Evolutionary conservation across 64 coral and sea anemone genomes (phyloP).

Genomic region (Astreopora myriophthalma): DNA sequence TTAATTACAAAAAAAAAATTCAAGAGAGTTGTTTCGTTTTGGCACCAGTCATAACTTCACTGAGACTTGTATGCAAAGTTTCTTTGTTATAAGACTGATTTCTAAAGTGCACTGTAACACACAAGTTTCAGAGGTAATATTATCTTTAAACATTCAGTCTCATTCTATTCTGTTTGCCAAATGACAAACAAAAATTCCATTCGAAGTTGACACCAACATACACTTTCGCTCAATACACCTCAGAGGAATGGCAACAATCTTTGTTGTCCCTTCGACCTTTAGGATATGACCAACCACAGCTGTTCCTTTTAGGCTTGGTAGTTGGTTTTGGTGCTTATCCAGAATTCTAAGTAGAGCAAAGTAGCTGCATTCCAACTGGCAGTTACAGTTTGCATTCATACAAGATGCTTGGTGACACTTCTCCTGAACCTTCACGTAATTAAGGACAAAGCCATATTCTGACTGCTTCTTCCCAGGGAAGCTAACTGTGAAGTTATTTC

Average conservation of each 20-base stretch:
- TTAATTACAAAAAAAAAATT: conserved; percentile 9
- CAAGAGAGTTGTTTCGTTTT: conserved; percentile 9
- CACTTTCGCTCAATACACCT: conserved; percentile 50
- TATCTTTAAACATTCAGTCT: conserved; percentile 35
- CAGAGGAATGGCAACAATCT: conserved; percentile 52
- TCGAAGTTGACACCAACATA: conserved; percentile 47
- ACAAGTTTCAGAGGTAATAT: conserved; percentile 1
- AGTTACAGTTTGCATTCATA: neutral
- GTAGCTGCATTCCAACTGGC: conserved; percentile 47
- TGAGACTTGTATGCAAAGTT: neutral
- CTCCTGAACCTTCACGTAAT: conserved; percentile 17
- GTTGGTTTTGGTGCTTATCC: conserved; percentile 27
- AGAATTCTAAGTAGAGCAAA: conserved; percentile 34
- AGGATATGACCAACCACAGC: conserved; percentile 44
- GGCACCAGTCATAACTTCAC: neutral
- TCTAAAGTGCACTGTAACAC: neutral
- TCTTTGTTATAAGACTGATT: neutral
- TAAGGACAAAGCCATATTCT: conserved; percentile 34
- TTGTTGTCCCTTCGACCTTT: conserved; percentile 31
- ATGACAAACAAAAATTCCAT: conserved; percentile 56
- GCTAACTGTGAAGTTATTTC: neutral
- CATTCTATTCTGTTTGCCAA: conserved; percentile 66
- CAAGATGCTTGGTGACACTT: conserved; percentile 56
- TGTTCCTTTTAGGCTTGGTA: conserved; percentile 41
- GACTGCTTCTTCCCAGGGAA: neutral